Evolutionary conservation across 2,888 invertebrate genomes (phyloP), one percentile per base, ranked within the genome.

Genomic region (Lochmaea capreae): DNA sequence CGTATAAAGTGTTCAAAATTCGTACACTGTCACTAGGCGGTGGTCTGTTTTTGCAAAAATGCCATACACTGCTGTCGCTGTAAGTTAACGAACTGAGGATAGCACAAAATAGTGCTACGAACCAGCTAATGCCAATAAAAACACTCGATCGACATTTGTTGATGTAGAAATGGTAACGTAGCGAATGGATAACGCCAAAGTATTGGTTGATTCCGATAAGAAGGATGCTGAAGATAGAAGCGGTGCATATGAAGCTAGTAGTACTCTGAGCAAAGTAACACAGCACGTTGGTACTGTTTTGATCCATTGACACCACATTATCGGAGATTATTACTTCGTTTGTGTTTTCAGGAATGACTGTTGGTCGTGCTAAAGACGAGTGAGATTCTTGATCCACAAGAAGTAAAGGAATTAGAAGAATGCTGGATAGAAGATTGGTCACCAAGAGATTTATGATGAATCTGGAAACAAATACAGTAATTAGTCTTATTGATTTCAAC

Each of bases 191-290:
- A 11, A 93, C 91, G 0, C 92, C 92, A 78, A 90, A 90, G 83
- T 92, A 92, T 80, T 92, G 90, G 82, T 92, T 92, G 70, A 92
- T 85, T 10, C 91, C 91, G 78, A 92, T 92, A 52, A 92, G 86
- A 9, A 92, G 87, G 8, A 92, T 89, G 67, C 92, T 91, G 71
- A 92, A 87, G 61, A 92, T 89, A 65, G 91, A 91, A 0, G 91
- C 90, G 1, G 91, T 88, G 70, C 89, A 90, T 39, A 90, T 87
- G 68, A 89, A 86, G 67, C 90, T 90, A 52, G 93, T 91, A 79
- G 90, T 90, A 66, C 91, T 91, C 81, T 93, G 93, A 43, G 90
- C 90, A 46, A 89, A 81, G 69, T 85, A 85, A 76, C 87, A 87
- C 69, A 86, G 76, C 33, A 80, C 71, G 52, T 75, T 72, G 22